phyloP scores from a whole-genome alignment of 2,797 vertebrate genomes.

The Paramormyrops hopkinsi region DNA sequence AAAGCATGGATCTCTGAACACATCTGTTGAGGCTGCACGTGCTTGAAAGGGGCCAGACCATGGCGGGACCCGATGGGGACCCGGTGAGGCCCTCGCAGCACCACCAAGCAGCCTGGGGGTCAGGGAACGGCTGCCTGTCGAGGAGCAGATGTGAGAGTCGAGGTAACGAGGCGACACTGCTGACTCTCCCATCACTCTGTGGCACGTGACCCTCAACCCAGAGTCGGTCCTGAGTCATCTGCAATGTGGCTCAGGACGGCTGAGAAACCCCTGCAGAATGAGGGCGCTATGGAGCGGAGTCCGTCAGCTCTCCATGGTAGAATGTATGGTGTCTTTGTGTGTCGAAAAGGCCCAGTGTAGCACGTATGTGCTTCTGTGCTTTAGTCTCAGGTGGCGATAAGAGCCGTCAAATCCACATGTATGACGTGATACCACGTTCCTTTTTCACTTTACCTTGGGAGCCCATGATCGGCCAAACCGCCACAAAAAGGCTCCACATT shows the following conservation, averaged over 20 bases:
- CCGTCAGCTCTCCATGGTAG: background rate
- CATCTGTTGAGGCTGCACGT: conserved; percentile 50
- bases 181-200: background rate
- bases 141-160: background rate
- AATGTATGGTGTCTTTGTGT: background rate
- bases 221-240: background rate
- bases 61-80: conserved; percentile 42
- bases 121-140: conserved; percentile 50
- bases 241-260: background rate
- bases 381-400: background rate
- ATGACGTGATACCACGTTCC: background rate
- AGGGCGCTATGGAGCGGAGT: background rate
- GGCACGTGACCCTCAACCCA: background rate
- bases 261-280: background rate
- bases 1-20: conserved; percentile 56
- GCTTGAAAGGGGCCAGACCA: conserved; percentile 47
- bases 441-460: background rate
- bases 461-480: background rate
- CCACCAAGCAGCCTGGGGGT: conserved; percentile 44
- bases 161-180: background rate
- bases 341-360: conserved; percentile 29
- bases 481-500: background rate
- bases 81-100: conserved; percentile 49
- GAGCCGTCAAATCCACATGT: background rate
- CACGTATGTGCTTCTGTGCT: background rate